These are phyloP conservation scores for Drosophila pallidifrons DNA, from an alignment of 1,140 invertebrate species.

Conservation along the genomic window DNA sequence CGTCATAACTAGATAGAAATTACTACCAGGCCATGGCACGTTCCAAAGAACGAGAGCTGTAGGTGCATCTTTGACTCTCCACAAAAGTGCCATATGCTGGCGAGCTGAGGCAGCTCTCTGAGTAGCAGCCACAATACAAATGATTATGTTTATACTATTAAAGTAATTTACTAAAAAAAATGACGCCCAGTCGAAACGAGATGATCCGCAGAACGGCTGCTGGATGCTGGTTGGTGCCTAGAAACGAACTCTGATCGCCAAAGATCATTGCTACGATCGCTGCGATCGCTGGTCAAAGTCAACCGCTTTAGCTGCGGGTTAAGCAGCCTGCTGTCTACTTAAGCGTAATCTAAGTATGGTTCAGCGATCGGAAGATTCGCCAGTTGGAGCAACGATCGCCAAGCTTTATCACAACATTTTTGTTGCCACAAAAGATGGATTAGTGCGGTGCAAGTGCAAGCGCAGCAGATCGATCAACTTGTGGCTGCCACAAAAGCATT, in stretches of 20 bases:
- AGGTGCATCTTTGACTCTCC: conserved; percentile 10
- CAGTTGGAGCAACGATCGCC: conserved; percentile 38
- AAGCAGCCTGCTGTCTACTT: conserved; percentile 81
- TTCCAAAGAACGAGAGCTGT: background rate
- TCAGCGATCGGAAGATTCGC: conserved; percentile 45
- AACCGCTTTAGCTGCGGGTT: conserved; percentile 82
- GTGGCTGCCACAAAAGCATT: conserved; percentile 8
- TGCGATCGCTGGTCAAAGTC: conserved; percentile 62
- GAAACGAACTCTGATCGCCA: conserved; percentile 35
- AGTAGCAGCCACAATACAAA: conserved; percentile 76
- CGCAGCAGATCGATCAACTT: conserved; percentile 49
- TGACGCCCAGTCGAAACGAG: conserved; percentile 46
- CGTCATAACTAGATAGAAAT: conserved; percentile 68
- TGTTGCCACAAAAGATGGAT: conserved; percentile 66
- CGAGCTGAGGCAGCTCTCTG: conserved; percentile 12
- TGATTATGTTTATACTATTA: conserved; percentile 84
- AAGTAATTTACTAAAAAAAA: conserved; percentile 78
- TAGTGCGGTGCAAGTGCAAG: conserved; percentile 74
- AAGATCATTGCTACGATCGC: conserved; percentile 11
- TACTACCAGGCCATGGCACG: conserved; percentile 60
- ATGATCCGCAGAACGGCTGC: conserved; percentile 13
- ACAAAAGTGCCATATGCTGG: conserved; percentile 51
- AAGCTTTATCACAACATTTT: conserved; percentile 72
- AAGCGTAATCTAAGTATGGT: conserved; percentile 74
- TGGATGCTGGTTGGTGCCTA: conserved; percentile 1